Conservation (phyloP, 2,888 invertebrate genomes). For the Drosophila mercatorum region DNA sequence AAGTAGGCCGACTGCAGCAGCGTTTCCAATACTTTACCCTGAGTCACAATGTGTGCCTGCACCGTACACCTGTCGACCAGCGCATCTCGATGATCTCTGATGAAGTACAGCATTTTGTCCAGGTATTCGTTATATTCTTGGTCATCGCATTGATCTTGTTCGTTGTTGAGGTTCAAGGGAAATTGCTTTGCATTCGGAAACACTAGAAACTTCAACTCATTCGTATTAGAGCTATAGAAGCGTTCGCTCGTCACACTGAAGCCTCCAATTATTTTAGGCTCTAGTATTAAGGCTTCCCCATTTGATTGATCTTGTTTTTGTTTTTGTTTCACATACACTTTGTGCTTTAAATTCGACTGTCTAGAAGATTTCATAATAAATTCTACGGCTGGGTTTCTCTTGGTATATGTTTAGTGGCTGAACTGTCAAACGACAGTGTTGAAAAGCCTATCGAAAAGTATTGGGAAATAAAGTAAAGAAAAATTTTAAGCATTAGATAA, state of each 20-base stretch:
- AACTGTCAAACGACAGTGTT: constrained; percentile 2
- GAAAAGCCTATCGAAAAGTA: not conserved
- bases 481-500: no score
- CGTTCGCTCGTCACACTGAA: constrained; percentile 1
- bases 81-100: not conserved
- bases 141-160: not conserved
- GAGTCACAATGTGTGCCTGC: constrained; percentile 3
- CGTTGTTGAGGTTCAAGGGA: not conserved
- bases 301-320: not conserved
- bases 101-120: constrained; percentile 14
- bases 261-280: not conserved
- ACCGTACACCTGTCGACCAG: not conserved
- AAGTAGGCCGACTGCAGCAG: not conserved
- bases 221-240: not conserved
- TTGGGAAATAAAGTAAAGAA: not conserved
- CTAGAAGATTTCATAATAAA: not conserved
- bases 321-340: not conserved
- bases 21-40: not conserved
- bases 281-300: fast-evolving
- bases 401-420: no score
- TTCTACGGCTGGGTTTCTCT: no score
- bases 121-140: not conserved
- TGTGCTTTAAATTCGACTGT: not conserved
- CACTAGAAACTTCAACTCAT: not conserved
- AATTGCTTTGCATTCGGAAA: not conserved